Conservation (phyloP, 2,113 vertebrate genomes). For the Xenus cinereus region DNA sequence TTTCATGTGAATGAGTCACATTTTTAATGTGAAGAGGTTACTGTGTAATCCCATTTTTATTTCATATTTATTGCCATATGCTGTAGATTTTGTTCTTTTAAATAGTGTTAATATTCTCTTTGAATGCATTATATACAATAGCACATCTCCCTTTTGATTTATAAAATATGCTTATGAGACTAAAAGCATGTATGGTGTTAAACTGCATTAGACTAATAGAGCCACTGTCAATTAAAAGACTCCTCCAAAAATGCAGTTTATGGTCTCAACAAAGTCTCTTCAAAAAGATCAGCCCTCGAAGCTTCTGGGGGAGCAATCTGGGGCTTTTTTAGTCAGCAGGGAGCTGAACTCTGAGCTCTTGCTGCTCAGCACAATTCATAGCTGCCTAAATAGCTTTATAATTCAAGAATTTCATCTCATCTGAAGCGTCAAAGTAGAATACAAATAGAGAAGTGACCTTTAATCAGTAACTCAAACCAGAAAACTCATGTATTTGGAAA, state of each 20-base stretch:
- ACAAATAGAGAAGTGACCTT: conserved; percentile 44
- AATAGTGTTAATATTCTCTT: conserved; percentile 39
- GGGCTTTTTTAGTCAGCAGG: conserved; percentile 4
- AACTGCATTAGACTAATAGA: conserved; percentile 14
- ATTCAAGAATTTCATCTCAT: conserved; percentile 50
- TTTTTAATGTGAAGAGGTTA: neutral
- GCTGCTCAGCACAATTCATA: conserved; percentile 24
- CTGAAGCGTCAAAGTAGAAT: conserved; percentile 39
- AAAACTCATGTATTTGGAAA: conserved; percentile 1
- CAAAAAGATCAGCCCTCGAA: conserved; percentile 23
- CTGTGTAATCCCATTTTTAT: conserved; percentile 15
- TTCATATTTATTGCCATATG: neutral
- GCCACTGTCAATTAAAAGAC: conserved; percentile 14
- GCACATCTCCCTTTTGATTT: conserved; percentile 36
- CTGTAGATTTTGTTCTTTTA: conserved; percentile 27
- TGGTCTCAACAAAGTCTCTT: neutral
- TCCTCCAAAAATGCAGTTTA: neutral
- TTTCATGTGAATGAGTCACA: neutral
- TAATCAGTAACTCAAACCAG: neutral
- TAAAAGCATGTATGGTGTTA: neutral
- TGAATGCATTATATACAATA: conserved; percentile 15
- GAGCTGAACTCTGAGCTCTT: conserved; percentile 61
- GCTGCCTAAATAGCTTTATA: conserved; percentile 51
- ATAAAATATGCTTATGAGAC: conserved; percentile 49
- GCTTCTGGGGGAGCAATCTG: conserved; percentile 1